These are phyloP conservation scores for Brachylomia viminalis DNA, from an alignment of 2,888 invertebrate species.

Conservation along the genomic window DNA sequence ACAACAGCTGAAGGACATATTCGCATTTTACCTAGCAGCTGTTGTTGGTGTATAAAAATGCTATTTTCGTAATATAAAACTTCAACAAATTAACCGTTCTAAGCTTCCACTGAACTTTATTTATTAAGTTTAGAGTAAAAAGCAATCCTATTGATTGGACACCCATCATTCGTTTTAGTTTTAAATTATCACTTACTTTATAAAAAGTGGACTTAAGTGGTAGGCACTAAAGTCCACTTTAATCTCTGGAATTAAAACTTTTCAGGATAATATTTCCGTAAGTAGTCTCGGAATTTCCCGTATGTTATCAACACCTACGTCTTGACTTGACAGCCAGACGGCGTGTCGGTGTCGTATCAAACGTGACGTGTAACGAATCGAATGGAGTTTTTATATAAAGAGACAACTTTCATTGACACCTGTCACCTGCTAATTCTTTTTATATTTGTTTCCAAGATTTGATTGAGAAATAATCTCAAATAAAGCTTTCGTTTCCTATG, in stretches of 20 bases:
- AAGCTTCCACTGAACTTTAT: no score
- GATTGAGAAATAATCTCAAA: background rate
- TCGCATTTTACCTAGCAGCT: no score
- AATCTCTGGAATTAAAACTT: background rate
- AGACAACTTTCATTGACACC: background rate
- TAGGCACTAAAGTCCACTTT: background rate
- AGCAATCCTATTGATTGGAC: no score
- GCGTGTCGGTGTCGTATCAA: background rate
- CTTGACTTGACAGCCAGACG: slow-evolving; percentile 6
- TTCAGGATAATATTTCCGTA: background rate
- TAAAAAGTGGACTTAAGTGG: no score
- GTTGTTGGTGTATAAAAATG: no score
- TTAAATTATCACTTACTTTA: no score
- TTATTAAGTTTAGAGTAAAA: no score
- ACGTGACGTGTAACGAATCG: slow-evolving; percentile 25
- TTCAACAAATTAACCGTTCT: no score
- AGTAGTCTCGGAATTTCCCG: background rate
- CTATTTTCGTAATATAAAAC: no score
- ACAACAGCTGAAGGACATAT: no score
- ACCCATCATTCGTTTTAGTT: no score
- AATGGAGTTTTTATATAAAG: background rate
- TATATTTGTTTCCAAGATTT: background rate
- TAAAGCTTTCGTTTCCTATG: no score
- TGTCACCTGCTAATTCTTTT: background rate
- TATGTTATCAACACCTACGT: background rate